phyloP scores from a whole-genome alignment of 2,888 invertebrate genomes.

The Leucophenga montana region DNA sequence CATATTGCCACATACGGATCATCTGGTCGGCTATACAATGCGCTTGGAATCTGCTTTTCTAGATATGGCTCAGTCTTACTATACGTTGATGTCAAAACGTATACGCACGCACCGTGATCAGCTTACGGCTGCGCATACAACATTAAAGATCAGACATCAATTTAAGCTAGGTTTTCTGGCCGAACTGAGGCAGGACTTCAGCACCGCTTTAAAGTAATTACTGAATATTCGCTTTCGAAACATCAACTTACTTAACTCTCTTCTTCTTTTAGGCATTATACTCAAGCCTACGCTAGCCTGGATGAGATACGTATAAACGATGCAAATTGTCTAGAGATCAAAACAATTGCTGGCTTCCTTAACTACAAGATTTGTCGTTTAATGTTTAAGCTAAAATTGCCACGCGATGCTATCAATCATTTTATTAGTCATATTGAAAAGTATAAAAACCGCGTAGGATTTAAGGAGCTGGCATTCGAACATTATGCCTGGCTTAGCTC shows the following conservation, averaged over 20 bases:
- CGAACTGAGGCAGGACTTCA: constrained; percentile 92
- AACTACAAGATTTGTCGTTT: constrained; percentile 96
- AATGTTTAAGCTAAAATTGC: constrained; percentile 90
- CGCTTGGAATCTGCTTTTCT: constrained; percentile 94
- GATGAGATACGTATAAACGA: constrained; percentile 91
- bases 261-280: constrained; percentile 78
- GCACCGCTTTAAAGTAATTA: constrained; percentile 84
- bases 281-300: constrained; percentile 91
- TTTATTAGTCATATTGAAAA: constrained; percentile 93
- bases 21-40: constrained; percentile 82
- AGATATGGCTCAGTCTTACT: constrained; percentile 94
- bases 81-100: constrained; percentile 89
- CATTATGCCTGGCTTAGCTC: constrained; percentile 96
- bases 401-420: constrained; percentile 95
- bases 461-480: constrained; percentile 90
- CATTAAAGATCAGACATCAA: constrained; percentile 94
- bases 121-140: constrained; percentile 91
- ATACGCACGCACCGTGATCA: constrained; percentile 92
- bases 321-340: constrained; percentile 92
- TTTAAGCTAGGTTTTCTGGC: constrained; percentile 97
- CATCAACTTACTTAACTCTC: constrained; percentile 25
- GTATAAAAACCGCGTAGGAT: constrained; percentile 87
- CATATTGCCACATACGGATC: constrained; percentile 92
- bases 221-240: constrained; percentile 27
- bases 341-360: constrained; percentile 94